Base-by-base conservation (phyloP, 2,888 invertebrate genomes). In the Thumatha senex region DNA sequence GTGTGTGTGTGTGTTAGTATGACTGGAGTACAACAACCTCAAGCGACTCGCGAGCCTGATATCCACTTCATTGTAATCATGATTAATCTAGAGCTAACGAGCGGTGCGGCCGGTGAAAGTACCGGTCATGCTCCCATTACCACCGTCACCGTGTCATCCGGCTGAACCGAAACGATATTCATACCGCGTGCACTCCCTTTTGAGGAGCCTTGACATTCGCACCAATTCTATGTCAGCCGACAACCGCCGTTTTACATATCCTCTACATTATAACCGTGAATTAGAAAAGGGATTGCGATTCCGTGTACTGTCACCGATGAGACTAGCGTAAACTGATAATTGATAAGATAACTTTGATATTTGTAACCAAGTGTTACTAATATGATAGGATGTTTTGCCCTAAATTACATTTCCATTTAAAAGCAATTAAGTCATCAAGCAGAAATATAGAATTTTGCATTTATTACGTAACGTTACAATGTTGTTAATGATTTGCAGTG, bases 401-500 rank as follows among this genome's bases (percentile, higher is more conserved):
- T 73, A 77, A 82, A 84, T 85, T 72, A 72, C 69, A 64, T 74
- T 80, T 85, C 84, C 85, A 80, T 72, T 81, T 80, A 82, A 84
- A 69, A 68, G 58, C 49, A 39, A 43, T 54, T 24, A 14, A 50
- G 62, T 59, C 62, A 55, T 24, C 18, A 24, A 5, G 52, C 56
- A 52, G 49, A 56, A 61, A 38, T 15, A n/a, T 33, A 40, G 42
- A 38, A 36, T 36, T 43, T 42, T 10, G 35, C 39, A 40, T 43
- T 42, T 10, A 18, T 43, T 24, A 40, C 36, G 36, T 46, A 48
- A 41, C 30, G 15, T 15, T 7, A n/a, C 15, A n/a, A 14, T 15
- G 13, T 44, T 44, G 24, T 24, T 43, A 24, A 24, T 35, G 10
- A 35, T 13, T 29, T 15, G 14, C 18, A 15, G 11, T 30, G 18